Conservation (phyloP, 2,888 invertebrate species). For the Plutella xylostella region DNA sequence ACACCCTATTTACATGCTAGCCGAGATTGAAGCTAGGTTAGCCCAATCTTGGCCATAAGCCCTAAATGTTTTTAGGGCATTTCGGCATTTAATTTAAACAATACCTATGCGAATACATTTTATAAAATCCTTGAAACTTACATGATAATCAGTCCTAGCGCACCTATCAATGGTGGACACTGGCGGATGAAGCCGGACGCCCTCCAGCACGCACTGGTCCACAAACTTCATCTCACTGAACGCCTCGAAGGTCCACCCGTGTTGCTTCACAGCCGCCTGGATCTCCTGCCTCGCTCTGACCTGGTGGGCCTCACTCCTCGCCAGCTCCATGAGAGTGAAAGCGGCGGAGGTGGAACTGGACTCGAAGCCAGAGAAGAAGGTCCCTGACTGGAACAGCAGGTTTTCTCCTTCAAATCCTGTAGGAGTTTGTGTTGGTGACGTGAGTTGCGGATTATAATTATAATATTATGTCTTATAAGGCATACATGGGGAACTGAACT, state of each 20-base stretch:
- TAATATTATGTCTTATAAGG: too few species aligned
- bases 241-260: constrained; percentile 23
- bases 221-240: constrained; percentile 24
- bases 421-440: too few species aligned
- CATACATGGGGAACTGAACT: constrained; percentile 8
- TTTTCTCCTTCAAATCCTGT: constrained; percentile 24
- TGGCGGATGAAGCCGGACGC: constrained; percentile 21
- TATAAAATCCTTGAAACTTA: too few species aligned
- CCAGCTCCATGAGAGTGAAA: constrained; percentile 24
- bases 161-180: constrained; percentile 21
- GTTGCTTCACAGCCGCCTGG: constrained; percentile 15
- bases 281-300: constrained; percentile 18
- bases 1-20: too few species aligned
- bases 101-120: too few species aligned
- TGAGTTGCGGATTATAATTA: too few species aligned
- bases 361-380: constrained; percentile 26
- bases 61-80: too few species aligned
- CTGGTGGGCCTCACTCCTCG: constrained; percentile 18
- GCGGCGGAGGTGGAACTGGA: constrained; percentile 22
- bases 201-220: constrained; percentile 23
- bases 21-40: too few species aligned
- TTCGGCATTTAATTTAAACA: too few species aligned
- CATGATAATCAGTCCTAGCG: constrained; percentile 17
- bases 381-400: constrained; percentile 22
- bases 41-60: too few species aligned